phyloP scores from a whole-genome alignment of 2,888 invertebrate genomes.

The Synergus itoensis region DNA sequence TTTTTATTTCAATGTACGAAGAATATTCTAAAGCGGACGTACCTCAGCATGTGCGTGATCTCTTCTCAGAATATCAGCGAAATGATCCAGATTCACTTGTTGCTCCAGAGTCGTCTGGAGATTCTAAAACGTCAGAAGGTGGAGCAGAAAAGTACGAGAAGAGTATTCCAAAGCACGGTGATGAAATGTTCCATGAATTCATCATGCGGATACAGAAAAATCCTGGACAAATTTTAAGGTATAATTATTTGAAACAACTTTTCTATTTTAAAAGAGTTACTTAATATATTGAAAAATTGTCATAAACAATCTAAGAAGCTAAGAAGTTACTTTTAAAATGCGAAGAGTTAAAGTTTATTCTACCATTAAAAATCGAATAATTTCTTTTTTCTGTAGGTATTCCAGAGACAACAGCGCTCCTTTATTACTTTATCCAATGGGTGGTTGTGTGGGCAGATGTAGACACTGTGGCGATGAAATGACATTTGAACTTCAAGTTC shows the following conservation, averaged over 20 bases:
- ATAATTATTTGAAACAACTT: constrained; percentile 46
- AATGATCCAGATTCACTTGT: constrained; percentile 69
- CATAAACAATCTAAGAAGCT: too few species aligned
- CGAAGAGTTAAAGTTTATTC: constrained; percentile 5
- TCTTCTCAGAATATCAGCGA: constrained; percentile 82
- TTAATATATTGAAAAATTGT: too few species aligned
- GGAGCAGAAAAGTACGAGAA: constrained; percentile 88
- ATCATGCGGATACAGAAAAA: constrained; percentile 85
- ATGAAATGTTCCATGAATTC: constrained; percentile 90
- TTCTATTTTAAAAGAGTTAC: neutral
- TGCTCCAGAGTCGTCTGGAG: constrained; percentile 62
- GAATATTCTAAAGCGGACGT: constrained; percentile 73
- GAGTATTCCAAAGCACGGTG: constrained; percentile 88
- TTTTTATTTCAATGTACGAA: constrained; percentile 83
- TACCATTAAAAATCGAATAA: constrained; percentile 18
- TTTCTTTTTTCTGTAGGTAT: constrained; percentile 82
- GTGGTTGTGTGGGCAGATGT: constrained; percentile 80
- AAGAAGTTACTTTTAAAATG: too few species aligned
- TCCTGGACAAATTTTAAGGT: constrained; percentile 92
- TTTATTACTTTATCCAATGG: constrained; percentile 84
- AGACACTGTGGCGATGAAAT: constrained; percentile 85
- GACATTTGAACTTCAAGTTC: constrained; percentile 90
- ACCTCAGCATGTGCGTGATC: constrained; percentile 82
- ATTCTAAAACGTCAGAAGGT: constrained; percentile 70
- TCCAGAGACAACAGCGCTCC: constrained; percentile 84